Evolutionary conservation across 2,113 vertebrate species (phyloP).

Genomic region (Dascyllus trimaculatus): DNA sequence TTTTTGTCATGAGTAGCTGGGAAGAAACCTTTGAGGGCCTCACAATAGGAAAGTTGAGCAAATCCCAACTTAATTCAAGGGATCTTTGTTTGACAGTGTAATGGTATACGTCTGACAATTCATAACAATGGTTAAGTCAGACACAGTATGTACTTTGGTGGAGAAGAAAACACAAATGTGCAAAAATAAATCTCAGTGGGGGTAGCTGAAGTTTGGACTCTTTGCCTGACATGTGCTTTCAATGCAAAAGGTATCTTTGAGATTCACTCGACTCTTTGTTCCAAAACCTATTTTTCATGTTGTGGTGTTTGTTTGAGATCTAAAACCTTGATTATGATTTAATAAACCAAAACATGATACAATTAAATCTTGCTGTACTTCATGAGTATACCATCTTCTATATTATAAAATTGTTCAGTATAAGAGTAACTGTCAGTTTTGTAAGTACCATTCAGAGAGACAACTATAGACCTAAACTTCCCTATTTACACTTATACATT

Average conservation of each 20-base stretch:
- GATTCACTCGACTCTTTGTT: constrained; percentile 54
- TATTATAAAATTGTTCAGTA: neutral
- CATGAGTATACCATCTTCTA: neutral
- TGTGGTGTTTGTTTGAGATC: constrained; percentile 34
- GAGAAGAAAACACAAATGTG: neutral
- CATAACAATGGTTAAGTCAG: neutral
- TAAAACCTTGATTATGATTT: neutral
- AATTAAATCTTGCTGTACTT: neutral
- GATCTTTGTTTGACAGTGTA: constrained; percentile 10
- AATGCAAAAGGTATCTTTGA: constrained; percentile 46
- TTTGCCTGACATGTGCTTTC: constrained; percentile 61
- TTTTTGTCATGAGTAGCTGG: constrained; percentile 11
- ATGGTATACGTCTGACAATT: constrained; percentile 8
- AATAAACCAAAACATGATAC: constrained; percentile 7
- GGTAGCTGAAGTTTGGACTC: constrained; percentile 11
- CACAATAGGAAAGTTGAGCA: constrained; percentile 34
- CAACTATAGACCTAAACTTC: too few relatives aligned
- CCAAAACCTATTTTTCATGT: constrained; percentile 13
- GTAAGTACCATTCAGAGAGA: too few relatives aligned
- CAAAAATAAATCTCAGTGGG: constrained; percentile 11
- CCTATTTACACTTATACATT: too few relatives aligned
- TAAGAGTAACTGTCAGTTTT: neutral
- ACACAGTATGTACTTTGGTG: constrained; percentile 15
- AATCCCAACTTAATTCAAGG: constrained; percentile 3
- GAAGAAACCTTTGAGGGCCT: neutral